Conservation (phyloP, 64 coral and sea anemone species). For the Hydrozoanthus tunicans region DNA sequence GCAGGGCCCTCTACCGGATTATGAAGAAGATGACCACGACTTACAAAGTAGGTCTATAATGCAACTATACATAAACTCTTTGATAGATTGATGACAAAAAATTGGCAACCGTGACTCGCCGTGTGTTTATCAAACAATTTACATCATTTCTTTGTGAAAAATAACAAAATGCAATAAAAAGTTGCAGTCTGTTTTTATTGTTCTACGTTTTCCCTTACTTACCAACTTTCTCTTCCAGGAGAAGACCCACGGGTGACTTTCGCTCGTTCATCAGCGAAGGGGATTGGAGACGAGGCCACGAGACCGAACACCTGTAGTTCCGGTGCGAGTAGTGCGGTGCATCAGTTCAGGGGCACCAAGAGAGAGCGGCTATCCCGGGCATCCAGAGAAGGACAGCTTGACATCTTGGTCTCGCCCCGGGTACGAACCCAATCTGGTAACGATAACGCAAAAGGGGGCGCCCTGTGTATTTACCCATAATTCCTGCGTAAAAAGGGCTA, state of each 20-base stretch:
- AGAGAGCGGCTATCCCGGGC: slow-evolving; percentile 17
- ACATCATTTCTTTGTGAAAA: no score
- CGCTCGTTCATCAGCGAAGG: not conserved
- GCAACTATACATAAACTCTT: no score
- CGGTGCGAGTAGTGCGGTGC: not conserved
- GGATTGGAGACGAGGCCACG: not conserved
- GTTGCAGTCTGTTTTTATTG: no score
- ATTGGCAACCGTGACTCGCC: no score
- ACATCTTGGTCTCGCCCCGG: slow-evolving; percentile 49
- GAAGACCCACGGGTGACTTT: slow-evolving; percentile 34
- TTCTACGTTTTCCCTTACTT: not conserved
- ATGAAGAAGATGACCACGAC: not conserved
- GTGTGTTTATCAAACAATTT: no score
- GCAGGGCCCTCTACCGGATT: not conserved
- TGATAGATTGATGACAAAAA: no score
- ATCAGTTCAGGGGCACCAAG: slow-evolving; percentile 39
- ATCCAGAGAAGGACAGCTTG: slow-evolving; percentile 7
- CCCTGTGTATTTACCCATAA: no score
- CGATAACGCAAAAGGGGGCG: no score
- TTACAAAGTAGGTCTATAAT: not conserved
- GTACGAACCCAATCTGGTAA: not conserved
- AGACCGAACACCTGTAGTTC: slow-evolving; percentile 24
- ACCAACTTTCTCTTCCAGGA: not conserved
- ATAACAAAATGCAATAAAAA: no score
- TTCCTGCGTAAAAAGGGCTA: no score